phyloP scores from a whole-genome alignment of 2,113 vertebrate genomes.

The Protobothrops flavoviridis region DNA sequence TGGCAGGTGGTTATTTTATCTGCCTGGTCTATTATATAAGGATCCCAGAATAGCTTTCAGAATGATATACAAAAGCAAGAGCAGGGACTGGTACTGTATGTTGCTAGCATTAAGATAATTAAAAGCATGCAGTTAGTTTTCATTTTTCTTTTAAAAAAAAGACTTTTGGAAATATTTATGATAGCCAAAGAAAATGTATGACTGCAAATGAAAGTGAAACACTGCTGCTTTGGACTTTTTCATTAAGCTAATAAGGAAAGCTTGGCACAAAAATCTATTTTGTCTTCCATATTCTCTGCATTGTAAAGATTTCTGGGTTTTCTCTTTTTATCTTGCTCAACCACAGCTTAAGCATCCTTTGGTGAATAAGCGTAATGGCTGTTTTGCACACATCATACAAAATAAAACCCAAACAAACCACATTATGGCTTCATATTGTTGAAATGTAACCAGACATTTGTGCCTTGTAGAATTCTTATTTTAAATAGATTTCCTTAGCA shows the following conservation, averaged over 20 bases:
- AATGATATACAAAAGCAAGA: slow-evolving; percentile 22
- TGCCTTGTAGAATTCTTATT: not conserved
- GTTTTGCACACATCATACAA: not conserved
- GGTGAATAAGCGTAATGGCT: not conserved
- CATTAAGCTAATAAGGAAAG: slow-evolving; percentile 1
- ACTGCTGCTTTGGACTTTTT: not conserved
- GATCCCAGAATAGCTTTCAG: slow-evolving; percentile 21
- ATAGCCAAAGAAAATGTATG: fast-evolving
- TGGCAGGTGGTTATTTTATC: slow-evolving; percentile 44
- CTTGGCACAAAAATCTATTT: not conserved
- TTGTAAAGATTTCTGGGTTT: not conserved
- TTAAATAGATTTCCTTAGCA: not conserved
- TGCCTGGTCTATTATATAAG: not conserved
- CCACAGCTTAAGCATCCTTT: not conserved
- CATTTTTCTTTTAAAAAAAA: not conserved
- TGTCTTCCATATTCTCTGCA: not conserved
- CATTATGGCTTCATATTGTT: not conserved
- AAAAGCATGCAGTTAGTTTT: slow-evolving; percentile 14
- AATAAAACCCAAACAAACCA: not conserved
- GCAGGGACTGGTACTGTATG: fast-evolving
- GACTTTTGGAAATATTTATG: not conserved
- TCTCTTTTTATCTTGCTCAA: not conserved
- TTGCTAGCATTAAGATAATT: slow-evolving; percentile 36
- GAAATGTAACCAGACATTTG: not conserved
- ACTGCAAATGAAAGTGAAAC: fast-evolving